A percentile compares a stretch with the other conserved stretches of the same genome.
Evolutionary conservation across 64 coral and sea anemone genomes (phyloP).

Genomic region (Cladopsammia gracilis): DNA sequence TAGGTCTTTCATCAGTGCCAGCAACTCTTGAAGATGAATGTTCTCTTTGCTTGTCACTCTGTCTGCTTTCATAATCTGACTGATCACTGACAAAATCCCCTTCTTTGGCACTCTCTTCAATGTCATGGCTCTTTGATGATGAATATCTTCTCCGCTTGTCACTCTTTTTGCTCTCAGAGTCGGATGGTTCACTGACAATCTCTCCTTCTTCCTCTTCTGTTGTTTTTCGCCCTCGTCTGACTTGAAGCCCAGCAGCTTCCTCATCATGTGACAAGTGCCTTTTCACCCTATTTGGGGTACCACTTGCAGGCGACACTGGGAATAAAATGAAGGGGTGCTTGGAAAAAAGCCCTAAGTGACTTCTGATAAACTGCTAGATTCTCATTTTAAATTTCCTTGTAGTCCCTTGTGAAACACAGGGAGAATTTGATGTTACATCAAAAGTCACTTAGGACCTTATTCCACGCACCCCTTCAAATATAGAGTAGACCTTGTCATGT

Average conservation of each 20-base stretch:
- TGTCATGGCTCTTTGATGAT: background rate
- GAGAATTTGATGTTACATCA: no score
- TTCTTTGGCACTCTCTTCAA: background rate
- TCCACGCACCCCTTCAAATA: no score
- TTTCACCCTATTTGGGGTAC: constrained; percentile 31
- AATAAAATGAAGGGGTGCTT: no score
- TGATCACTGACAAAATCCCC: background rate
- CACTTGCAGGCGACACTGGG: constrained; percentile 23
- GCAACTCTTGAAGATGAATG: background rate
- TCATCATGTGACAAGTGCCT: background rate
- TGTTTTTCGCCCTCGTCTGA: constrained; percentile 40
- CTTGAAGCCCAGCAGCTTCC: background rate
- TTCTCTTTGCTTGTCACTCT: background rate
- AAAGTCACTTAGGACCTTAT: no score
- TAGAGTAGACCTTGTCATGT: no score
- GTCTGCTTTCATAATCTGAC: constrained; percentile 28
- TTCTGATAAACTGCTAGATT: no score
- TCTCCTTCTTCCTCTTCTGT: constrained; percentile 95
- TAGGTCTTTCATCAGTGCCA: background rate
- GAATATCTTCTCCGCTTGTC: background rate
- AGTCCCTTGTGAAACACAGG: background rate
- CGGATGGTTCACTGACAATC: constrained; percentile 85
- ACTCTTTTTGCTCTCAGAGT: background rate
- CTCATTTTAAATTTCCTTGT: no score
- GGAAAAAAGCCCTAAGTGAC: no score